These are phyloP conservation scores for Nematopogon swammerdamellus DNA, from an alignment of 2,888 invertebrate species.

Conservation along the genomic window DNA sequence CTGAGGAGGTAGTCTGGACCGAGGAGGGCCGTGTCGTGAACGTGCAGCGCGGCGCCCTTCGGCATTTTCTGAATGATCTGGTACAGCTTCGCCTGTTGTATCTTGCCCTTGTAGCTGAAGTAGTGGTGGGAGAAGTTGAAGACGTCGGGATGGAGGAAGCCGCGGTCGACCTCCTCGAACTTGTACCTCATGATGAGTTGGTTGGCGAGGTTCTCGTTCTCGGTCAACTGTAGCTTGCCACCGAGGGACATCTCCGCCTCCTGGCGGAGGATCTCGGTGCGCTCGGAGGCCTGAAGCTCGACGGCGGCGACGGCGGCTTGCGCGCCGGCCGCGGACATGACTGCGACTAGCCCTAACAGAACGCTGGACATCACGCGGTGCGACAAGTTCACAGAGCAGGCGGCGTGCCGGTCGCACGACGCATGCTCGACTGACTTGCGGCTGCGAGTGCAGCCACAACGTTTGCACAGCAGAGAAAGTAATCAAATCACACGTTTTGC, in stretches of 20 bases:
- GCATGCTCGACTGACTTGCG: not conserved
- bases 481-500: too few species aligned
- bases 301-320: too few species aligned
- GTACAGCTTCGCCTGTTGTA: constrained; percentile 62
- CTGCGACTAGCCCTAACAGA: too few species aligned
- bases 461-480: too few species aligned
- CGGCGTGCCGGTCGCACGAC: not conserved
- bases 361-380: too few species aligned
- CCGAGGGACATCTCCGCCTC: constrained; percentile 50
- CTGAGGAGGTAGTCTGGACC: constrained; percentile 61
- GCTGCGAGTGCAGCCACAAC: too few species aligned
- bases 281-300: constrained; percentile 11
- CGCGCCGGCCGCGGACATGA: too few species aligned
- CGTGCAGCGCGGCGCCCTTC: constrained; percentile 71
- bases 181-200: constrained; percentile 58
- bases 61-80: constrained; percentile 66
- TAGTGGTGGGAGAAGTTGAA: constrained; percentile 67
- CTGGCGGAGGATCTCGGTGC: constrained; percentile 39
- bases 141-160: constrained; percentile 47
- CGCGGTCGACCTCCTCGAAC: constrained; percentile 48
- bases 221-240: constrained; percentile 39
- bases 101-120: constrained; percentile 55
- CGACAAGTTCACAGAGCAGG: too few species aligned
- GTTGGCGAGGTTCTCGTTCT: constrained; percentile 51
- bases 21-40: constrained; percentile 64